A percentile compares a stretch with the other conserved stretches of the same genome.
Evolutionary conservation across 1,140 invertebrate species (phyloP).

Genomic region (Asbolus verrucosus): DNA sequence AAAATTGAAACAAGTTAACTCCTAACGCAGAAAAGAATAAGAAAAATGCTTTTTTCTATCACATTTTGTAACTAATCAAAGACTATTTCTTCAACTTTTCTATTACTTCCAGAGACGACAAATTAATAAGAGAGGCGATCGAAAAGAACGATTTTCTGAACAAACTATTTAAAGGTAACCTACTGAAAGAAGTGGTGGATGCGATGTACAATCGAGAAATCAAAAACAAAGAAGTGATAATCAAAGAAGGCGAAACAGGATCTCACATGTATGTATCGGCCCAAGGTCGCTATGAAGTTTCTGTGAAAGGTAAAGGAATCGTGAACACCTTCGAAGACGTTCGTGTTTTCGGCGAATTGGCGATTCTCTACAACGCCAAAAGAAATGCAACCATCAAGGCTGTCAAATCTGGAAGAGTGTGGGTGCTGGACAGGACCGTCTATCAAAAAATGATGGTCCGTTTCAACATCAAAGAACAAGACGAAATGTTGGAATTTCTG

Average conservation of each 20-base stretch:
- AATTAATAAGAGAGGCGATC: constrained; percentile 52
- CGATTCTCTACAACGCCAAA: constrained; percentile 58
- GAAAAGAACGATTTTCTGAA: constrained; percentile 56
- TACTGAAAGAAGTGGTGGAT: constrained; percentile 52
- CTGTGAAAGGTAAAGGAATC: constrained; percentile 47
- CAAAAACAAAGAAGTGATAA: constrained; percentile 47
- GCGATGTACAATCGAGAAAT: constrained; percentile 51
- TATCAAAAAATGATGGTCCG: constrained; percentile 92
- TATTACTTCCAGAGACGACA: constrained; percentile 54
- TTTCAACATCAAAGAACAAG: constrained; percentile 81
- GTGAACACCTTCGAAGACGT: constrained; percentile 30
- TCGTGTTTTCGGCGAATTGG: constrained; percentile 57
- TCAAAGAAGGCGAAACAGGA: constrained; percentile 52
- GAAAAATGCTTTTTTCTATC: no score
- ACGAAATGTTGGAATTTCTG: constrained; percentile 88
- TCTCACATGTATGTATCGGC: constrained; percentile 51
- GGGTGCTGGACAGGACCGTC: constrained; percentile 86
- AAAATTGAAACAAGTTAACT: no score
- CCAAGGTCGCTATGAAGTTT: constrained; percentile 50
- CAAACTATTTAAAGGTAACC: constrained; percentile 49
- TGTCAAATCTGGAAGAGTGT: constrained; percentile 75
- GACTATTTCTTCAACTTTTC: no score
- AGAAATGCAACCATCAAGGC: constrained; percentile 54
- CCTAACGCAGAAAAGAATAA: no score
- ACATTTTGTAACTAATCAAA: no score